Conservation (phyloP, 2,888 invertebrate species). For the Polietes domitor region DNA sequence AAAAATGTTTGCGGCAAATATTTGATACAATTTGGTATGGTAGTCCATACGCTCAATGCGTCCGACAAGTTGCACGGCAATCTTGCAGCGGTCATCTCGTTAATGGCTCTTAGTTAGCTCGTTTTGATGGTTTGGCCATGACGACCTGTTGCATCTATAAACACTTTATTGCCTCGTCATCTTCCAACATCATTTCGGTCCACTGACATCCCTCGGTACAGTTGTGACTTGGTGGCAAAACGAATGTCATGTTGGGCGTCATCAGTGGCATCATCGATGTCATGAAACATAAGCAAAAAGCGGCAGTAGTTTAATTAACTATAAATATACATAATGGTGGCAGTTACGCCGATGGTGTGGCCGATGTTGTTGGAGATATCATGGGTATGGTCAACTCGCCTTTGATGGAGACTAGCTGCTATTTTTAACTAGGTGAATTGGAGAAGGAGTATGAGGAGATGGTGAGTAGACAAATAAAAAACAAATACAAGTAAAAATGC, state of each 20-base stretch:
- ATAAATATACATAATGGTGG: constrained; percentile 68
- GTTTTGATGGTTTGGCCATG: constrained; percentile 76
- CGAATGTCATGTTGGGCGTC: constrained; percentile 67
- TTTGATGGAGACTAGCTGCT: constrained; percentile 63
- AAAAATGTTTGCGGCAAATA: constrained; percentile 90
- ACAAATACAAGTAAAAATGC: too few relatives aligned
- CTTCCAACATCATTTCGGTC: constrained; percentile 72
- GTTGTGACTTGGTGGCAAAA: constrained; percentile 67
- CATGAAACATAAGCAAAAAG: constrained; percentile 64
- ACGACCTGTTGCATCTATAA: constrained; percentile 77
- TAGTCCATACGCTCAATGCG: constrained; percentile 74
- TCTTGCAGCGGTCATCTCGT: constrained; percentile 75
- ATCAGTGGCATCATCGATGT: constrained; percentile 30
- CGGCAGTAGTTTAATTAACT: too few relatives aligned
- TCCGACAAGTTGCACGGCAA: constrained; percentile 75
- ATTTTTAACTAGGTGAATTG: constrained; percentile 70
- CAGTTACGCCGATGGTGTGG: constrained; percentile 25
- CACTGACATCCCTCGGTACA: constrained; percentile 62
- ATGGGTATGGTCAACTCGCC: constrained; percentile 59
- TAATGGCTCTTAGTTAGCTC: constrained; percentile 77
- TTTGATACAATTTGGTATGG: constrained; percentile 84
- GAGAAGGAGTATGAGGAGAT: constrained; percentile 72
- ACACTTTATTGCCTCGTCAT: constrained; percentile 74
- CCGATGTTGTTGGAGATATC: constrained; percentile 13
- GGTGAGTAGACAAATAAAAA: constrained; percentile 69